Percentiles rank a stretch among this genome's conserved stretches.
Evolutionary conservation across 2,888 invertebrate genomes (phyloP).

Genomic region (Conus canariensis): DNA sequence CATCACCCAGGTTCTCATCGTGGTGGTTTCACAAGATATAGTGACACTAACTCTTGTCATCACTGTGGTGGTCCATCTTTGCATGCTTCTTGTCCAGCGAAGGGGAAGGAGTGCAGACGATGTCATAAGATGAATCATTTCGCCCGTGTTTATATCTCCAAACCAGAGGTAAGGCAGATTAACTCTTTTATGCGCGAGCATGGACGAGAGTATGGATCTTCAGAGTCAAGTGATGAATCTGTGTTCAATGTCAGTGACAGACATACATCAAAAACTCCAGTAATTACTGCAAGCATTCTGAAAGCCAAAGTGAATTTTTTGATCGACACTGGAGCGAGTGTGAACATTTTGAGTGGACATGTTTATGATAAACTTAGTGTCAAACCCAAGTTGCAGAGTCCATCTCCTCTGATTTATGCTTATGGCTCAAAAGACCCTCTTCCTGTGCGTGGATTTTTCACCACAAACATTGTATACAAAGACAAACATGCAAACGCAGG

Average conservation of each 20-base stretch:
- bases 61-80: background rate
- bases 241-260: constrained; percentile 79
- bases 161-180: constrained; percentile 78
- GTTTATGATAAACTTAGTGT: background rate
- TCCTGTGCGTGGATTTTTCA: background rate
- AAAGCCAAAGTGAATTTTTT: background rate
- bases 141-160: background rate
- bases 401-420: background rate
- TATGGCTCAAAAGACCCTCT: background rate
- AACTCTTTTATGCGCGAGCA: constrained; percentile 77
- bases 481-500: too few species aligned
- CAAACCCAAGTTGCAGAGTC: background rate
- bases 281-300: too few species aligned
- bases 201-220: constrained; percentile 64
- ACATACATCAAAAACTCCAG: background rate
- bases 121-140: constrained; percentile 67
- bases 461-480: too few species aligned
- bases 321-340: background rate
- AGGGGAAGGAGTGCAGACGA: constrained; percentile 69
- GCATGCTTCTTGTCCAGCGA: background rate
- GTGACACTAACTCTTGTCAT: background rate
- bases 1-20: background rate
- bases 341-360: background rate
- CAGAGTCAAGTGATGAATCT: constrained; percentile 76
- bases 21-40: background rate